Percentiles rank a stretch among this genome's conserved stretches.
Conservation (phyloP, 2,113 vertebrate species). For the Psettodes erumei region DNA sequence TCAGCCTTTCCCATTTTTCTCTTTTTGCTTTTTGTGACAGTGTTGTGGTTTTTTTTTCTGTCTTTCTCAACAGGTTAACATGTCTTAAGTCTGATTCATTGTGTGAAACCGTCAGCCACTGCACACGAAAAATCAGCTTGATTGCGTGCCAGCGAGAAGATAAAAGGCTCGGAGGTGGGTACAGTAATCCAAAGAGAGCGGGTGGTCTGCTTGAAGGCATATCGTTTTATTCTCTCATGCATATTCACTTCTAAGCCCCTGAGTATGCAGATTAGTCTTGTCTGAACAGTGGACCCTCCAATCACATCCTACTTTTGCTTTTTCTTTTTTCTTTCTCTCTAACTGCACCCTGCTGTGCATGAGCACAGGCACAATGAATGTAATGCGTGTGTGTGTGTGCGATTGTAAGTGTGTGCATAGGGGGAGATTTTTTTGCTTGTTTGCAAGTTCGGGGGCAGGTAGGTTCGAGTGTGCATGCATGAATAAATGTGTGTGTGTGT, state of each 20-base stretch:
- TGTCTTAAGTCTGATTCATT: constrained; percentile 65
- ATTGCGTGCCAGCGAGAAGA: constrained; percentile 74
- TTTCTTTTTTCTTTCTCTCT: constrained; percentile 40
- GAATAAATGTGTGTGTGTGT: constrained; percentile 56
- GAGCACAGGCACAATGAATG: constrained; percentile 56
- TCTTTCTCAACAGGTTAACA: constrained; percentile 74
- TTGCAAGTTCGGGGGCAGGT: constrained; percentile 73
- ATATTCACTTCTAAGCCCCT: constrained; percentile 82
- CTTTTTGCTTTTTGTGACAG: constrained; percentile 41
- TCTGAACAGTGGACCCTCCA: constrained; percentile 78
- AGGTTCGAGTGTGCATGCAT: constrained; percentile 67
- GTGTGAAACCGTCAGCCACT: constrained; percentile 62
- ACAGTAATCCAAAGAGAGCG: constrained; percentile 80
- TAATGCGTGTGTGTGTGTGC: constrained; percentile 34
- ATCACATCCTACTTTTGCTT: constrained; percentile 70
- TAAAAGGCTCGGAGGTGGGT: constrained; percentile 80
- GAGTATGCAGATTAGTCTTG: constrained; percentile 82
- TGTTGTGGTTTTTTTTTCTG: constrained; percentile 16
- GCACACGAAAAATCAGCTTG: constrained; percentile 78
- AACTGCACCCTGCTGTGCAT: constrained; percentile 67
- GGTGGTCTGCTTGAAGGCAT: constrained; percentile 81
- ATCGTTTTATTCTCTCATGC: constrained; percentile 83
- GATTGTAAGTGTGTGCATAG: constrained; percentile 26
- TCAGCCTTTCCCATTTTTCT: constrained; percentile 3
- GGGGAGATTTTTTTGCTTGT: constrained; percentile 58